A percentile compares a stretch with the other conserved stretches of the same genome.
phyloP scores from a whole-genome alignment of 2,888 invertebrate species.

The Oscheius sp. region DNA sequence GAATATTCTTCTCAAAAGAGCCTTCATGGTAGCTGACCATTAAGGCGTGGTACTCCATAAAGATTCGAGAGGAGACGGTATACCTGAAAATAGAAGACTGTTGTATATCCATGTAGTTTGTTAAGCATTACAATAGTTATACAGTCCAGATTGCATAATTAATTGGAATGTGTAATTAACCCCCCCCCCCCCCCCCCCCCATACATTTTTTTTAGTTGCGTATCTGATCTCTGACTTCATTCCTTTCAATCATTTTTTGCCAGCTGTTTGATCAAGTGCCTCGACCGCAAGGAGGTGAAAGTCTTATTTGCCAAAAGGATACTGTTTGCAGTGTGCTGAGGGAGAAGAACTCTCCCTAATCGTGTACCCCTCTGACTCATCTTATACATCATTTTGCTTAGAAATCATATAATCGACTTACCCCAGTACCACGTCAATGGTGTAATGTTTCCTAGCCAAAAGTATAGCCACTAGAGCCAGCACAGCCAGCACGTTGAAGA shows the following conservation, averaged over 20 bases:
- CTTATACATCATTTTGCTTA: too few species aligned
- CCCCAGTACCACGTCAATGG: constrained; percentile 65
- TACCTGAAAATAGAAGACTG: constrained; percentile 38
- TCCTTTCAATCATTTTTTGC: not conserved
- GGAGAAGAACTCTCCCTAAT: not conserved
- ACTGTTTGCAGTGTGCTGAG: not conserved
- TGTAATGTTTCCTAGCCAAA: constrained; percentile 66
- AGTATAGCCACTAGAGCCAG: constrained; percentile 60
- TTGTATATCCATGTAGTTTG: not conserved
- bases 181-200: too few species aligned
- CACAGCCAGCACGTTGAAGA: constrained; percentile 57
- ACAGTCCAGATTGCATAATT: too few species aligned
- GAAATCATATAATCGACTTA: constrained; percentile 33
- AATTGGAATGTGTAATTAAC: too few species aligned
- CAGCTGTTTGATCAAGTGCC: not conserved
- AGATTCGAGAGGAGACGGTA: constrained; percentile 60
- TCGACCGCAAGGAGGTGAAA: not conserved
- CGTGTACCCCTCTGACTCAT: not conserved
- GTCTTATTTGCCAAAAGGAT: not conserved
- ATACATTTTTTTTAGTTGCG: not conserved
- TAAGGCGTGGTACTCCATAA: constrained; percentile 65
- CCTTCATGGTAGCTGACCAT: constrained; percentile 58
- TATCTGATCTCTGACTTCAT: not conserved
- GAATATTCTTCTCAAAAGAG: constrained; percentile 53
- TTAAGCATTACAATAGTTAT: too few species aligned